These are phyloP conservation scores for Hydractinia symbiolongicarpus DNA, from an alignment of 30 jellyfish, hydroid and myxozoan species.

Conservation along the genomic window DNA sequence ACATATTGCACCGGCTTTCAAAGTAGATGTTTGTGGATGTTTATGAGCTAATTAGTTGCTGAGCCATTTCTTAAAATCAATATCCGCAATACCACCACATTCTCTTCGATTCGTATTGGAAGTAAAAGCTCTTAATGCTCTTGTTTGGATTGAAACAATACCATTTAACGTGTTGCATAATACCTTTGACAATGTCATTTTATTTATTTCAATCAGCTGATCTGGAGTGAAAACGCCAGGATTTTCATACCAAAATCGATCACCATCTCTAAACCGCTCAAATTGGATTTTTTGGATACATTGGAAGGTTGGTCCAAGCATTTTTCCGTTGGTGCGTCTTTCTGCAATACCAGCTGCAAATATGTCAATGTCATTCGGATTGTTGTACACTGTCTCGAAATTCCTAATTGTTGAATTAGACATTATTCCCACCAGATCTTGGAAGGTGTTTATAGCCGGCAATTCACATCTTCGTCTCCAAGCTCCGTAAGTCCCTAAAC, in stretches of 20 bases:
- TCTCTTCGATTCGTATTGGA: background rate
- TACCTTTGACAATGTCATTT: constrained; percentile 16
- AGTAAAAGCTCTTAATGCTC: background rate
- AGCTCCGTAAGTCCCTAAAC: constrained; percentile 59
- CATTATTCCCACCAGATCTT: constrained; percentile 7
- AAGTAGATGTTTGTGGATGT: too few species aligned
- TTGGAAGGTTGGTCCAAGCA: constrained; percentile 28
- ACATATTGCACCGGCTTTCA: too few species aligned
- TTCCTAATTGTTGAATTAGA: background rate
- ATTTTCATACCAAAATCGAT: constrained; percentile 33
- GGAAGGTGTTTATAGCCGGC: background rate
- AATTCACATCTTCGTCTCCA: constrained; percentile 20
- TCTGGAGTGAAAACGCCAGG: constrained; percentile 39
- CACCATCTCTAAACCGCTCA: constrained; percentile 43
- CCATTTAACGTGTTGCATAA: constrained; percentile 7
- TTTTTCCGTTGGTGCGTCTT: background rate
- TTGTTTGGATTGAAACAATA: background rate
- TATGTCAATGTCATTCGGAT: constrained; percentile 24
- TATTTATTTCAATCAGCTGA: constrained; percentile 27
- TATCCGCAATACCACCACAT: background rate
- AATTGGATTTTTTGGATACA: constrained; percentile 35
- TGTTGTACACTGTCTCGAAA: background rate
- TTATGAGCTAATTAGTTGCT: too few species aligned
- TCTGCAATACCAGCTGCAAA: constrained; percentile 45
- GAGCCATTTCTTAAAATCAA: background rate